Conservation (phyloP, 2,888 invertebrate genomes). For the Volucella inanis region DNA sequence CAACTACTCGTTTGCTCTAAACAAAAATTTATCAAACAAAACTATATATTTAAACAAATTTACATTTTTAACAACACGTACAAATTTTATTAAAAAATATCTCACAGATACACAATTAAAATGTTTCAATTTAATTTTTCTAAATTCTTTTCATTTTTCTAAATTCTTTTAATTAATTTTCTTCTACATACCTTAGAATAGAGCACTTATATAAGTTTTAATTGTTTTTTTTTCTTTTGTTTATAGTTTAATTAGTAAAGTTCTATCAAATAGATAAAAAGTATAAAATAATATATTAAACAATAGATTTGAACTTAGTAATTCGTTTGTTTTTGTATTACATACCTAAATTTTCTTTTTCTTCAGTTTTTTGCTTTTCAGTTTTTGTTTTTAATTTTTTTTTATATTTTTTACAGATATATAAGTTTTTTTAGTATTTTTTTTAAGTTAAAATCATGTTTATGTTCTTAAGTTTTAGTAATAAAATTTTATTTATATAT, state of each 20-base stretch:
- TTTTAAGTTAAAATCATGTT: constrained; percentile 45
- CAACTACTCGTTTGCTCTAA: constrained; percentile 6
- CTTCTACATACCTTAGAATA: constrained; percentile 24
- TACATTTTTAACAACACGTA: constrained; percentile 51
- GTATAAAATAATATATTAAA: constrained; percentile 48
- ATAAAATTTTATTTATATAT: constrained; percentile 76
- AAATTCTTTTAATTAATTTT: constrained; percentile 17
- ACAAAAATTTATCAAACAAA: constrained; percentile 73
- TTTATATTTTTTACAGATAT: constrained; percentile 78
- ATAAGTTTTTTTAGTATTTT: constrained; percentile 49
- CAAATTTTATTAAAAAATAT: constrained; percentile 51
- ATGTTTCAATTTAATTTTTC: constrained; percentile 31
- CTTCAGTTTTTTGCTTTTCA: constrained; percentile 38
- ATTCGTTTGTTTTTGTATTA: constrained; percentile 60
- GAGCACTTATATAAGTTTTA: constrained; percentile 1
- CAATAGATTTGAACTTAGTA: constrained; percentile 57
- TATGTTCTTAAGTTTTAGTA: constrained; percentile 64
- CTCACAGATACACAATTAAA: constrained; percentile 38
- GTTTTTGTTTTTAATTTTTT: constrained; percentile 56
- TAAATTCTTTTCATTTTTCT: constrained; percentile 39
- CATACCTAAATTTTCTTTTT: constrained; percentile 47
- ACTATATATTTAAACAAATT: constrained; percentile 76
- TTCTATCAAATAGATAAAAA: constrained; percentile 43
- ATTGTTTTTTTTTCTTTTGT: constrained; percentile 11
- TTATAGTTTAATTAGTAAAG: constrained; percentile 18